phyloP scores from a whole-genome alignment of 37 sponge, comb jelly and placozoan genomes.

The Chondrilla cf. caribensis region DNA sequence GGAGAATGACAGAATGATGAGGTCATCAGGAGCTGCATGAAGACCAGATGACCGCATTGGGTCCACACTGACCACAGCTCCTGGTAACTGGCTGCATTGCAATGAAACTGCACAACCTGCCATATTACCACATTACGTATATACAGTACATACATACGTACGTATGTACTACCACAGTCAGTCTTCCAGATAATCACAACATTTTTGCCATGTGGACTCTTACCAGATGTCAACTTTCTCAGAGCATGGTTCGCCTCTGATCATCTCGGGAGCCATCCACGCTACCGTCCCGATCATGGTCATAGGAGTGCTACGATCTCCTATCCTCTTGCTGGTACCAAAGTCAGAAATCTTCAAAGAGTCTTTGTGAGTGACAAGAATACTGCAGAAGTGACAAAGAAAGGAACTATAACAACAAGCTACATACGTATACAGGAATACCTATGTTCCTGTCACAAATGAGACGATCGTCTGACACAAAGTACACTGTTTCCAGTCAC shows the following conservation, averaged over 20 bases:
- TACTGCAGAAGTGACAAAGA: constrained; percentile 38
- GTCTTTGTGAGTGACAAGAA: constrained; percentile 60
- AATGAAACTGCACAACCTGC: too few species aligned
- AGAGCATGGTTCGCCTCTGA: constrained; percentile 73
- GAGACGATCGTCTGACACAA: not conserved
- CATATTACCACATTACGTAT: too few species aligned
- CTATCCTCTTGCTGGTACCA: constrained; percentile 66
- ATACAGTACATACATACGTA: too few species aligned
- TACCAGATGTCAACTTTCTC: constrained; percentile 87
- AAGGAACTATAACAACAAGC: not conserved
- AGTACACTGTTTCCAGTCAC: not conserved
- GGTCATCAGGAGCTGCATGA: too few species aligned
- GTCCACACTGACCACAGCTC: too few species aligned
- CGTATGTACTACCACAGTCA: too few species aligned
- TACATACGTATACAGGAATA: too few species aligned
- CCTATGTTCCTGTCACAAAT: too few species aligned
- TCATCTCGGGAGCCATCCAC: constrained; percentile 91
- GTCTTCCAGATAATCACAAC: too few species aligned
- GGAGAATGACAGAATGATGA: too few species aligned
- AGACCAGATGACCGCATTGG: too few species aligned
- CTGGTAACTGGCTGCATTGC: too few species aligned
- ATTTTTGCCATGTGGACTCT: not conserved
- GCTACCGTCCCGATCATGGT: constrained; percentile 83
- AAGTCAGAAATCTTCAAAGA: constrained; percentile 81
- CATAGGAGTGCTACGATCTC: constrained; percentile 80